A percentile compares a stretch with the other conserved stretches of the same genome.
Conservation (phyloP, 1,140 invertebrate genomes). For the Aradophagus sp. region DNA sequence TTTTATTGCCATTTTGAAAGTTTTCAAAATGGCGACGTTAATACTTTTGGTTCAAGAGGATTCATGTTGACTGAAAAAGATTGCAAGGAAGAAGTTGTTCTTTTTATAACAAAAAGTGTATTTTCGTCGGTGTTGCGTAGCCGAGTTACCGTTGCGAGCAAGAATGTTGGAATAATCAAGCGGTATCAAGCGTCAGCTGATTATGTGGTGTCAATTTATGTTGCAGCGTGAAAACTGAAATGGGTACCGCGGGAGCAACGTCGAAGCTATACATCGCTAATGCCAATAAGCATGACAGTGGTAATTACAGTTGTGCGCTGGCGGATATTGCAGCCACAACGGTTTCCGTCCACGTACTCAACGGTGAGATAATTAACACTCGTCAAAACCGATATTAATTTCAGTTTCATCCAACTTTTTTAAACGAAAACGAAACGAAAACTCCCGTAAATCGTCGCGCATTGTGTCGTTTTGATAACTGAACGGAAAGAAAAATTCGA, state of each 20-base stretch:
- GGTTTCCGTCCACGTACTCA: conserved; percentile 87
- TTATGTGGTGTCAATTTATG: conserved; percentile 53
- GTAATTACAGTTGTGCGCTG: conserved; percentile 88
- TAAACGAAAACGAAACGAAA: too few relatives aligned
- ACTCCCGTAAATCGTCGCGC: too few relatives aligned
- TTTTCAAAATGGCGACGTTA: too few relatives aligned
- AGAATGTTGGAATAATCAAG: not conserved
- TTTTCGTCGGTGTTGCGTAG: too few relatives aligned
- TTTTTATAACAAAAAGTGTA: too few relatives aligned
- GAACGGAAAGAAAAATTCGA: too few relatives aligned
- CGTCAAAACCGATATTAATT: conserved; percentile 17
- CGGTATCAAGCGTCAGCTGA: conserved; percentile 1
- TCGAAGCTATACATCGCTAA: conserved; percentile 89
- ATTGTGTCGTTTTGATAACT: too few relatives aligned
- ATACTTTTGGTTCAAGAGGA: too few relatives aligned
- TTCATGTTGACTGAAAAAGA: too few relatives aligned
- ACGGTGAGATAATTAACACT: conserved; percentile 78
- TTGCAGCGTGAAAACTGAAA: conserved; percentile 87
- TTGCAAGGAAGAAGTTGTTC: too few relatives aligned
- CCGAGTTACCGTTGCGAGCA: not conserved
- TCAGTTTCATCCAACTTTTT: conserved; percentile 11
- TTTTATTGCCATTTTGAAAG: too few relatives aligned
- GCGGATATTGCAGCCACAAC: conserved; percentile 84
- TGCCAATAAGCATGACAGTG: conserved; percentile 87
- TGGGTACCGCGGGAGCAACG: conserved; percentile 82